phyloP scores from a whole-genome alignment of 2,888 invertebrate genomes.

The Pyrocoelia pectoralis region DNA sequence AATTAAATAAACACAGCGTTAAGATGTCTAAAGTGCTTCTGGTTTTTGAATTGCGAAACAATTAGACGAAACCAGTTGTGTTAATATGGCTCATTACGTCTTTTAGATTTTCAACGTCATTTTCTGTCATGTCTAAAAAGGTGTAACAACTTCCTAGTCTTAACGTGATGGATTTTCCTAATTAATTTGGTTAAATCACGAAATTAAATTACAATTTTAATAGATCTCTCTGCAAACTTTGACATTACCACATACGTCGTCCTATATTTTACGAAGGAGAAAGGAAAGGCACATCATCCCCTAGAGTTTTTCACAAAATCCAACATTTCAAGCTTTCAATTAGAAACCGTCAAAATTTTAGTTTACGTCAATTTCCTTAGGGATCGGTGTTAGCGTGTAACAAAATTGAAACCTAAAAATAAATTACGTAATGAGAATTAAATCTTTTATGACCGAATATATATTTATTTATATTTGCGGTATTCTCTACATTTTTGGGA shows the following conservation, averaged over 20 bases:
- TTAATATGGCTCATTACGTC: slow-evolving; percentile 4
- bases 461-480: background rate
- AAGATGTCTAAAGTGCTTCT: background rate
- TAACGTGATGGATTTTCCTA: slow-evolving; percentile 6
- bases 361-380: slow-evolving; percentile 15
- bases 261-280: background rate
- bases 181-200: slow-evolving; percentile 6
- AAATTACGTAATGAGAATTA: background rate
- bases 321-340: slow-evolving; percentile 24
- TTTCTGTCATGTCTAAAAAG: background rate
- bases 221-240: slow-evolving; percentile 12
- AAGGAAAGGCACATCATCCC: slow-evolving; percentile 3
- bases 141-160: background rate
- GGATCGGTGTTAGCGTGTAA: background rate
- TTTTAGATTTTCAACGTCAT: slow-evolving; percentile 1
- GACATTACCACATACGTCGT: slow-evolving; percentile 9
- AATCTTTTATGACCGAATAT: background rate
- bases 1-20: background rate
- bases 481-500: background rate
- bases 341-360: slow-evolving; percentile 28
- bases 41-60: background rate
- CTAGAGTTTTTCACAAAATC: slow-evolving; percentile 12
- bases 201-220: slow-evolving; percentile 11
- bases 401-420: background rate
- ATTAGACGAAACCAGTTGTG: slow-evolving; percentile 4